phyloP scores from a whole-genome alignment of 1,140 invertebrate genomes.

The Pogonognathellus flavescens region DNA sequence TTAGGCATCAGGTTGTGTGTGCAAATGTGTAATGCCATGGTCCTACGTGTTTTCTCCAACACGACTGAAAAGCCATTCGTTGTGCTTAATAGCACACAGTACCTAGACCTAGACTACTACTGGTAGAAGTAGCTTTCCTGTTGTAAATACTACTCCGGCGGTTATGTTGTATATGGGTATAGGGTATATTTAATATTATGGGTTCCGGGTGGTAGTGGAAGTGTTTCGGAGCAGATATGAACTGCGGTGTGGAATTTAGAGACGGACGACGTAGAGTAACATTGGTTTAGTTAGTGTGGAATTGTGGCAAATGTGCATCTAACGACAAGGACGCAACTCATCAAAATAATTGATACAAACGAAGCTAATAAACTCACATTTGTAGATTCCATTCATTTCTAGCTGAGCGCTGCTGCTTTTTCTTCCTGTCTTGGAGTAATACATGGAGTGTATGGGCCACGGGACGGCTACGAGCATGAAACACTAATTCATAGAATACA shows the following conservation, averaged over 20 bases:
- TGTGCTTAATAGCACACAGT: no score
- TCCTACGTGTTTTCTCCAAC: no score
- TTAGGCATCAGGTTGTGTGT: no score
- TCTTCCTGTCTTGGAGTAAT: not conserved
- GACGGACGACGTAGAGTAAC: not conserved
- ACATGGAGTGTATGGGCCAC: no score
- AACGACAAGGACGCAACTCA: constrained; percentile 44
- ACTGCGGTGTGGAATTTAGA: not conserved
- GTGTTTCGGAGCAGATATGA: not conserved
- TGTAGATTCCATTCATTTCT: constrained; percentile 6
- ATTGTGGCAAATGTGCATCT: constrained; percentile 30
- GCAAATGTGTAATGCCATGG: no score
- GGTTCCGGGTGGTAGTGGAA: no score
- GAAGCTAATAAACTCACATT: constrained; percentile 55
- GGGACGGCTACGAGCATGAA: not conserved
- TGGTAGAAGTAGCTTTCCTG: no score
- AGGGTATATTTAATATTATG: no score
- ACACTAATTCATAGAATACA: not conserved
- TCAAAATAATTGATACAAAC: constrained; percentile 61
- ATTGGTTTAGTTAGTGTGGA: not conserved
- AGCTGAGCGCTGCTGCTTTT: not conserved
- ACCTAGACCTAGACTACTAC: no score
- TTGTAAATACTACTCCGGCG: no score
- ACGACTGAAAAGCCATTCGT: no score
- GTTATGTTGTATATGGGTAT: no score